A percentile compares a stretch with the other conserved stretches of the same genome.
Conservation (phyloP, 1,140 invertebrate genomes). For the Batillaria attramentaria region DNA sequence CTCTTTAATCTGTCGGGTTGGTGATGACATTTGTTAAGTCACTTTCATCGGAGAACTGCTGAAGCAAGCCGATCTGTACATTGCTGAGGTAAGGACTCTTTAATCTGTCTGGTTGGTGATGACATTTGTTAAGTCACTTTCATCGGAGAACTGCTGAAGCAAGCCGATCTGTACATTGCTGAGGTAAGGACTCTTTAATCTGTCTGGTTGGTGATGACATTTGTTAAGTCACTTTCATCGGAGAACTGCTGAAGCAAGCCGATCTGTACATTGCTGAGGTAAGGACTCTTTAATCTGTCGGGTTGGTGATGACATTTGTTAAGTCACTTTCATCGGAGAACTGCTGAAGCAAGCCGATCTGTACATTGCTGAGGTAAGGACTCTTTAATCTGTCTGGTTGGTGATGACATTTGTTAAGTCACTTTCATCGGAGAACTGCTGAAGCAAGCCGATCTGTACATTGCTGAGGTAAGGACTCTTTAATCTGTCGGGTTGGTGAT, state of each 20-base stretch:
- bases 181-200: no score
- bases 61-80: constrained; percentile 96
- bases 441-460: constrained; percentile 96
- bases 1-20: background rate
- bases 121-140: no score
- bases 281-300: no score
- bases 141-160: constrained; percentile 97
- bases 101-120: no score
- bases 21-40: no score
- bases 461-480: constrained; percentile 89
- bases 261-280: constrained; percentile 93
- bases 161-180: constrained; percentile 93
- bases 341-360: constrained; percentile 97
- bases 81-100: constrained; percentile 83
- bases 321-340: constrained; percentile 97
- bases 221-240: constrained; percentile 97
- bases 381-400: no score
- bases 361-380: constrained; percentile 89
- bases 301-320: no score
- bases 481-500: no score
- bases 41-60: constrained; percentile 96
- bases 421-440: constrained; percentile 96
- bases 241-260: constrained; percentile 97
- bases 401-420: no score
- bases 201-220: no score